These are phyloP conservation scores for Oreochromis tanganicae DNA, from an alignment of 2,113 vertebrate genomes.

Conservation along the genomic window DNA sequence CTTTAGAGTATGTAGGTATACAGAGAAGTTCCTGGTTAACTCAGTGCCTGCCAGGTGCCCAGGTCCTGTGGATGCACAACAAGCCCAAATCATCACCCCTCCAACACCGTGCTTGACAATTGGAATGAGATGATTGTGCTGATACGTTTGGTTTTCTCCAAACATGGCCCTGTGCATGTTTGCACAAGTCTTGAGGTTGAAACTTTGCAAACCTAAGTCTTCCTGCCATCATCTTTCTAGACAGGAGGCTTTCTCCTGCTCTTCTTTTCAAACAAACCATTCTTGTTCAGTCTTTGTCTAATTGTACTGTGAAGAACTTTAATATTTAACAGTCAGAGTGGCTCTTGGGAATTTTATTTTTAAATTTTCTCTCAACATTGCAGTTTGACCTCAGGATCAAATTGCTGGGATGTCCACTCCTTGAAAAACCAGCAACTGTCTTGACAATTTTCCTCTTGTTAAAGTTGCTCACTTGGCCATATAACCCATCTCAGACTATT, in stretches of 20 bases:
- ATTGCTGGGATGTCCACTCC: too few species aligned
- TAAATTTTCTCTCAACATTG: too few species aligned
- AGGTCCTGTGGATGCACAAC: background rate
- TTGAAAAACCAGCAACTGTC: background rate
- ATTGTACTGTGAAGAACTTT: background rate
- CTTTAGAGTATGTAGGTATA: background rate
- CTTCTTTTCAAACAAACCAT: background rate
- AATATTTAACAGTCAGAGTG: too few species aligned
- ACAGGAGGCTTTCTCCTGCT: background rate
- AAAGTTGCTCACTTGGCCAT: background rate
- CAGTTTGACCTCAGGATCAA: too few species aligned
- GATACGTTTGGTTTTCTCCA: background rate
- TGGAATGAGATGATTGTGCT: background rate
- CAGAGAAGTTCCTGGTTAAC: background rate
- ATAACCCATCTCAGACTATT: background rate
- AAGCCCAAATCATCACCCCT: background rate
- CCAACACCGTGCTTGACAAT: background rate
- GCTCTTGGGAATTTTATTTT: too few species aligned
- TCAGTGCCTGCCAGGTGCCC: background rate
- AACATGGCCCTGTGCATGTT: background rate
- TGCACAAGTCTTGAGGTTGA: background rate
- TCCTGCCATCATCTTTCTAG: background rate
- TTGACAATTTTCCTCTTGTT: background rate
- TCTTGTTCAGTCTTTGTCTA: background rate
- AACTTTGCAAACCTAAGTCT: background rate